A percentile compares a stretch with the other conserved stretches of the same genome.
Evolutionary conservation across 2,888 invertebrate species (phyloP).

Genomic region (Leptinotarsa rubiginosa): DNA sequence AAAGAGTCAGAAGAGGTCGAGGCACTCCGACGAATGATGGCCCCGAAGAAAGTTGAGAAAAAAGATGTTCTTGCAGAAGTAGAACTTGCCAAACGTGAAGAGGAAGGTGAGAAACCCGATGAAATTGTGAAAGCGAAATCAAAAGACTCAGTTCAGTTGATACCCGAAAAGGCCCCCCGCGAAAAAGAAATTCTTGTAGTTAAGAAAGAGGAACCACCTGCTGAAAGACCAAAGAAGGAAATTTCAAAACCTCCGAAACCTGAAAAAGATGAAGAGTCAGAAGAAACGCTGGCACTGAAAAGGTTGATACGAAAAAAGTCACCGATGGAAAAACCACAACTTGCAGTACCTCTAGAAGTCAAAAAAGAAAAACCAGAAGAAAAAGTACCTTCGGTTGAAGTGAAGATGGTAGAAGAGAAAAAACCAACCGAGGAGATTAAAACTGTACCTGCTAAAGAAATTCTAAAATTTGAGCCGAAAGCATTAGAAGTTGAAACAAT

Average conservation of each 20-base stretch:
- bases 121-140: too few species aligned
- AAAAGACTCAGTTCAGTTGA: background rate
- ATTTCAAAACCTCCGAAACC: background rate
- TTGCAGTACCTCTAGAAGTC: background rate
- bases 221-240: constrained; percentile 23
- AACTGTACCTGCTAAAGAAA: too few species aligned
- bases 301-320: background rate
- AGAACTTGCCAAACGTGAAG: too few species aligned
- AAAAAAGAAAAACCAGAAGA: background rate
- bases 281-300: background rate
- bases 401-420: background rate
- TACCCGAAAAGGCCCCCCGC: background rate
- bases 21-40: too few species aligned
- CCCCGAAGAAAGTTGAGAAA: too few species aligned
- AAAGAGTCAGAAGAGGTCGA: too few species aligned
- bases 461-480: too few species aligned
- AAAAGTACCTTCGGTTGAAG: background rate
- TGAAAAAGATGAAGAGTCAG: background rate
- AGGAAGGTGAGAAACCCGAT: too few species aligned
- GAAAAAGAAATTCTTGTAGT: background rate
- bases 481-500: too few species aligned
- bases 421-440: background rate
- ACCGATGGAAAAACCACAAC: background rate
- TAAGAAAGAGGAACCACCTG: constrained; percentile 19
- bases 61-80: too few species aligned